These are phyloP conservation scores for Lamproptera curius DNA, from an alignment of 2,888 invertebrate genomes.

Conservation along the genomic window DNA sequence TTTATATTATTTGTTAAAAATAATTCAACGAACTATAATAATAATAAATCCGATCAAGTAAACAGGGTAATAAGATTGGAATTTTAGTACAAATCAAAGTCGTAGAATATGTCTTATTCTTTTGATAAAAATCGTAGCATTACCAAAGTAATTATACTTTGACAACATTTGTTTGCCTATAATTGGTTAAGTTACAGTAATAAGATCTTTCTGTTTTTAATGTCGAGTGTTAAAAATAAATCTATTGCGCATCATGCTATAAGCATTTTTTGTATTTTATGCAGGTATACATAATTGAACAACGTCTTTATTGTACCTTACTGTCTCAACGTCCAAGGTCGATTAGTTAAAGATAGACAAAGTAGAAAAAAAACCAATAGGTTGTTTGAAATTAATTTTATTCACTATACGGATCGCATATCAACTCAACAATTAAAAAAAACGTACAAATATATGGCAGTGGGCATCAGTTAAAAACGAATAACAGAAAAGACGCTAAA, in stretches of 20 bases:
- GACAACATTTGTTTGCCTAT: too few relatives aligned
- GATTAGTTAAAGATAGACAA: slow-evolving; percentile 6
- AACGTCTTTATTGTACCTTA: slow-evolving; percentile 5
- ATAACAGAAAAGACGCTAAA: slow-evolving; percentile 28
- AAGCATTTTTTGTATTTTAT: neutral
- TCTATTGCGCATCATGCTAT: slow-evolving; percentile 9
- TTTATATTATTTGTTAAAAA: too few relatives aligned
- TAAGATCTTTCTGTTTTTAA: slow-evolving; percentile 12
- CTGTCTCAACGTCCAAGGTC: slow-evolving; percentile 10
- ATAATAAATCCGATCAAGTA: too few relatives aligned
- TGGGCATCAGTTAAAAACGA: slow-evolving; percentile 39
- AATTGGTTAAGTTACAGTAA: too few relatives aligned
- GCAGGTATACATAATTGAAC: slow-evolving; percentile 6
- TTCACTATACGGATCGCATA: slow-evolving; percentile 35
- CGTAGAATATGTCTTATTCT: too few relatives aligned
- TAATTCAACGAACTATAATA: too few relatives aligned
- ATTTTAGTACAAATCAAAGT: too few relatives aligned
- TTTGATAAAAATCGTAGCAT: too few relatives aligned
- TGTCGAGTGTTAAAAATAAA: slow-evolving; percentile 8
- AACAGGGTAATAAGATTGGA: too few relatives aligned
- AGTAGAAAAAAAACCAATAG: slow-evolving; percentile 10
- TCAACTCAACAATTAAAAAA: slow-evolving; percentile 46
- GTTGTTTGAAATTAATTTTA: slow-evolving; percentile 28
- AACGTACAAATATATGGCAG: slow-evolving; percentile 56
- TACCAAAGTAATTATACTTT: too few relatives aligned